Conservation (phyloP, 2,888 invertebrate species). For the Dicranocentrus wangi region DNA sequence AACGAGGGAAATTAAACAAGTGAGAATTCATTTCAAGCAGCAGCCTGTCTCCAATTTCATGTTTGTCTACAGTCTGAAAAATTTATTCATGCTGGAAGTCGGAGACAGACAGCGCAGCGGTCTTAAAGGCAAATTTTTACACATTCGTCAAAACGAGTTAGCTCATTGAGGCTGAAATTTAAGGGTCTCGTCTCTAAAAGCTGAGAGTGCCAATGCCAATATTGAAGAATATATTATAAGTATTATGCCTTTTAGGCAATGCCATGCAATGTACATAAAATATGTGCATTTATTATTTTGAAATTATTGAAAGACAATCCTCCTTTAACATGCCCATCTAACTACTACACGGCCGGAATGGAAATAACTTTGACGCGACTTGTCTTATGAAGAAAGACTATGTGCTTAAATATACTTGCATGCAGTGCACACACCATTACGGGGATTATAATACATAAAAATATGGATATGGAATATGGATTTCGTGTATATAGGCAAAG, state of each 20-base stretch:
- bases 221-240: too few relatives aligned
- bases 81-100: neutral
- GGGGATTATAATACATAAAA: too few relatives aligned
- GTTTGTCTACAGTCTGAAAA: slow-evolving; percentile 7
- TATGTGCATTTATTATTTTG: slow-evolving; percentile 9
- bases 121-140: neutral
- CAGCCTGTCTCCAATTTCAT: too few relatives aligned
- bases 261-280: neutral
- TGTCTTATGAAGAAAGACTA: neutral
- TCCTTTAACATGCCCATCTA: neutral
- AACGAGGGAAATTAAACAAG: too few relatives aligned
- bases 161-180: neutral
- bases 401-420: too few relatives aligned
- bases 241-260: too few relatives aligned
- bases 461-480: too few relatives aligned
- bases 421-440: too few relatives aligned
- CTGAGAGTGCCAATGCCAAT: neutral
- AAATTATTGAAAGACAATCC: slow-evolving; percentile 16
- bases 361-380: slow-evolving; percentile 22
- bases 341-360: neutral
- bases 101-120: slow-evolving; percentile 7
- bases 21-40: too few relatives aligned
- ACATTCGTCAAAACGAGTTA: slow-evolving; percentile 9
- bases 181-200: neutral
- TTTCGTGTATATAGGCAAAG: neutral